Percentiles rank a stretch among this genome's conserved stretches.
Conservation (phyloP, 2,113 vertebrate species). For the Rhineura floridana region DNA sequence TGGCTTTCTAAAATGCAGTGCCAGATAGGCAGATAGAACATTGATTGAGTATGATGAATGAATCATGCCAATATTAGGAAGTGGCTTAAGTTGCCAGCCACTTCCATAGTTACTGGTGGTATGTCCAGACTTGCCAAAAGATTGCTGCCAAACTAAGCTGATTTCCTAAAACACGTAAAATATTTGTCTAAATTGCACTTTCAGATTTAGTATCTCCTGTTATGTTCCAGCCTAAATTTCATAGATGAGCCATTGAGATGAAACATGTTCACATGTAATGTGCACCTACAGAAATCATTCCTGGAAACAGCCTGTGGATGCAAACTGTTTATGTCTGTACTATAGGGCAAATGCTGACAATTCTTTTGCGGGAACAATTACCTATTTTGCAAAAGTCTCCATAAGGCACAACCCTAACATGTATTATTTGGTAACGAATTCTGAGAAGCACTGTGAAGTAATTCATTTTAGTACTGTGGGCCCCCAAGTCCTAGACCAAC, state of each 20-base stretch:
- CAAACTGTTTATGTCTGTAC: no score
- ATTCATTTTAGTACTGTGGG: background rate
- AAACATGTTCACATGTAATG: background rate
- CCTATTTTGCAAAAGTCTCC: background rate
- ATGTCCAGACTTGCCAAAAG: background rate
- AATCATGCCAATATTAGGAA: background rate
- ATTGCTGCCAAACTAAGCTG: background rate
- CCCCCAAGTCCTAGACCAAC: background rate
- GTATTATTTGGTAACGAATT: background rate
- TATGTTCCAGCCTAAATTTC: background rate
- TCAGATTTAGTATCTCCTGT: background rate
- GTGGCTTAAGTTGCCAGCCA: background rate
- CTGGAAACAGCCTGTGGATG: no score
- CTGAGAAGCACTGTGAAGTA: background rate
- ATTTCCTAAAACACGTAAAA: background rate
- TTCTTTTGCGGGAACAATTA: background rate
- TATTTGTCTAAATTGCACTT: background rate
- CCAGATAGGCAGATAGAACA: background rate
- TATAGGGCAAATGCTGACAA: background rate
- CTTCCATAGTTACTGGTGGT: background rate
- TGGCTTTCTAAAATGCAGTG: background rate
- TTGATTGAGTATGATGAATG: background rate
- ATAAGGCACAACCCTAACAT: background rate
- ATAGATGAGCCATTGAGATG: background rate
- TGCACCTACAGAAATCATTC: no score